Conservation (phyloP, 2,888 invertebrate genomes). For the Andrena camellia region DNA sequence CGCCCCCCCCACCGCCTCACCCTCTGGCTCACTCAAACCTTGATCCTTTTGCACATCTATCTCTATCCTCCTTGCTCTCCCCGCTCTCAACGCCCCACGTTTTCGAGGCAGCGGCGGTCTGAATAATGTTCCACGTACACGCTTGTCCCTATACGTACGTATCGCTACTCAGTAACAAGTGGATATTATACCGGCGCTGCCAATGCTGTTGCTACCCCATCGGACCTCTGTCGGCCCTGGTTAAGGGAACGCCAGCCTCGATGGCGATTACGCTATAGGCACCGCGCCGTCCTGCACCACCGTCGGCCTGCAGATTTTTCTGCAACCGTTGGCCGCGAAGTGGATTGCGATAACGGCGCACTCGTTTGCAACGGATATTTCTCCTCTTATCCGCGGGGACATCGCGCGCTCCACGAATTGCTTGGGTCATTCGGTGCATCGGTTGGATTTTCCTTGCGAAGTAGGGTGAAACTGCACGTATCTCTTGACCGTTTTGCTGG, state of each 20-base stretch:
- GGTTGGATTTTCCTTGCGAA: too few relatives aligned
- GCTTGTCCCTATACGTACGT: constrained; percentile 62
- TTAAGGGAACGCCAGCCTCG: constrained; percentile 64
- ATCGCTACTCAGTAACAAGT: constrained; percentile 82
- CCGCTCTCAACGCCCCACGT: constrained; percentile 48
- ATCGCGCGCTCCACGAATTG: neutral
- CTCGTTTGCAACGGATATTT: neutral
- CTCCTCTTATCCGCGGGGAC: neutral
- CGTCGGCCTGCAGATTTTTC: neutral
- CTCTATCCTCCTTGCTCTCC: constrained; percentile 50
- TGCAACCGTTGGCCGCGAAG: neutral
- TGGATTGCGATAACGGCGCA: constrained; percentile 1
- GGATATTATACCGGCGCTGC: constrained; percentile 77
- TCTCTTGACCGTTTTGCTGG: too few relatives aligned
- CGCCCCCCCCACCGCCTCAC: constrained; percentile 41
- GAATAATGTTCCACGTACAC: constrained; percentile 77
- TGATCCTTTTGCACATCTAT: constrained; percentile 53
- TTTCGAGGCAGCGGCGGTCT: constrained; percentile 74
- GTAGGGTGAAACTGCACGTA: too few relatives aligned
- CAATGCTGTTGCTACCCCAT: constrained; percentile 61
- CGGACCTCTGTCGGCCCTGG: constrained; percentile 48
- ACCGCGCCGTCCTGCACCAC: constrained; percentile 22
- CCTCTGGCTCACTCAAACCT: constrained; percentile 55
- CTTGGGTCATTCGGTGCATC: too few relatives aligned
- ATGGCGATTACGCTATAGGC: constrained; percentile 64